Percentiles rank a stretch among this genome's conserved stretches.
phyloP scores from a whole-genome alignment of 2,888 invertebrate genomes.

The Oxystoma pomonae region DNA sequence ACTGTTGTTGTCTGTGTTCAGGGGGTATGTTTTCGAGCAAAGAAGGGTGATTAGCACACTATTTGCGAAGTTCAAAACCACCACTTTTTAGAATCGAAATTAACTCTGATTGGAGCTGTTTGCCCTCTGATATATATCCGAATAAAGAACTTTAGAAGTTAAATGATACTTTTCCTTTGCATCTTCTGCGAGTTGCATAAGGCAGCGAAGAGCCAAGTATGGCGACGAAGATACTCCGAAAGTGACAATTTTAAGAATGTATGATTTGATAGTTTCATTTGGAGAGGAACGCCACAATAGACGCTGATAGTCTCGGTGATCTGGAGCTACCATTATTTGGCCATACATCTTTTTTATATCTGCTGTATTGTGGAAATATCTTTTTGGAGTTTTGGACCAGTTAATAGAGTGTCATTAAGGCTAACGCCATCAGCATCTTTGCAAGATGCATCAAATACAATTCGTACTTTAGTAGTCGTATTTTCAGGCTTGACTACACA shows the following conservation, averaged over 20 bases:
- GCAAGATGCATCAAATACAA: constrained; percentile 12
- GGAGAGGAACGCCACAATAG: constrained; percentile 11
- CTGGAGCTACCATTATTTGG: constrained; percentile 4
- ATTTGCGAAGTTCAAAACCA: constrained; percentile 14
- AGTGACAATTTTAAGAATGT: constrained; percentile 6
- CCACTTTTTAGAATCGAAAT: not conserved
- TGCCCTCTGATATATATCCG: constrained; percentile 7
- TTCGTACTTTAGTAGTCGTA: constrained; percentile 10
- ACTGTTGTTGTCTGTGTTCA: not conserved
- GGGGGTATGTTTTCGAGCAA: constrained; percentile 15
- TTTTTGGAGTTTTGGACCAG: constrained; percentile 14
- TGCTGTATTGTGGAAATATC: constrained; percentile 9
- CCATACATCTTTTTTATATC: constrained; percentile 10
- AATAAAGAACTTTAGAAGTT: constrained; percentile 5
- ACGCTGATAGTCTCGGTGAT: constrained; percentile 6
- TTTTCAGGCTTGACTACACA: constrained; percentile 8
- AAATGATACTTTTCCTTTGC: constrained; percentile 1
- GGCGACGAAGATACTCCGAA: constrained; percentile 10
- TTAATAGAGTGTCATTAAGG: constrained; percentile 8
- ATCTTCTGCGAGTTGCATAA: constrained; percentile 7
- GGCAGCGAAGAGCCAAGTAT: constrained; percentile 7
- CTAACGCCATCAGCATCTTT: not conserved
- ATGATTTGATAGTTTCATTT: not conserved
- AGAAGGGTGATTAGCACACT: constrained; percentile 12
- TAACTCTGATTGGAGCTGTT: constrained; percentile 4